Base-by-base conservation (phyloP, 1,140 invertebrate species). In the Thaumetopoea pityocampa region DNA sequence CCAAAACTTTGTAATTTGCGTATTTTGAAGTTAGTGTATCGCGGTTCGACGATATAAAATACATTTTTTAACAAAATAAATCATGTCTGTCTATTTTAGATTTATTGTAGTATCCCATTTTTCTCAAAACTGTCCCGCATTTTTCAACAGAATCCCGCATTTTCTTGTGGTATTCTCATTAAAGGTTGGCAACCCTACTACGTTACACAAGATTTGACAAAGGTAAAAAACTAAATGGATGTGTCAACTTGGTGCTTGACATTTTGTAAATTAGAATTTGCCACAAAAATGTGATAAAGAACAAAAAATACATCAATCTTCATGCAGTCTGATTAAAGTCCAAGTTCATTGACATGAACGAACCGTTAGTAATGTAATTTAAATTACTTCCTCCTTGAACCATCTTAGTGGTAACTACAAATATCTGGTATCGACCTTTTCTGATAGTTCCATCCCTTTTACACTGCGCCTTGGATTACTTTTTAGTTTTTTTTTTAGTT, bases 401-500 rank as follows among this genome's bases (percentile, higher is more conserved):
- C 40, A 7, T 26, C 34, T 4, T 40, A 5, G 9, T 8, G 9
- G 40, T 11, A 36, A 32, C 24, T 37, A 33, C 20, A 33, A 30
- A 23, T 24, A 34, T 46, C 33, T 42, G 35, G n/a, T 17, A 16
- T 33, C 15, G 11, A 37, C 11, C 24, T 15, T 48, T 57, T 52
- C 56, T 30, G 27, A 63, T 71, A 45, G 45, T 62, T 63, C 60
- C 51, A 47, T 72, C 66, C 70, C 52, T 65, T 53, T 76, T 51
- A 56, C 59, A 60, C 60, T 52, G 38, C 45, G 47, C 51, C 34
- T 41, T 36, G 33, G 23, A 49, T 32, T 55, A n/a, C 53, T 70
- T 76, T 66, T 54, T 66, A 65, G 46, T 71, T 64, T 71, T 81
- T 67, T 64, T 71, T 81, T 67, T 55, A 54, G 67, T 69, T 79